A percentile compares a stretch with the other conserved stretches of the same genome.
Evolutionary conservation across 2,888 invertebrate species (phyloP).

Genomic region (Synanthedon tipuliformis): DNA sequence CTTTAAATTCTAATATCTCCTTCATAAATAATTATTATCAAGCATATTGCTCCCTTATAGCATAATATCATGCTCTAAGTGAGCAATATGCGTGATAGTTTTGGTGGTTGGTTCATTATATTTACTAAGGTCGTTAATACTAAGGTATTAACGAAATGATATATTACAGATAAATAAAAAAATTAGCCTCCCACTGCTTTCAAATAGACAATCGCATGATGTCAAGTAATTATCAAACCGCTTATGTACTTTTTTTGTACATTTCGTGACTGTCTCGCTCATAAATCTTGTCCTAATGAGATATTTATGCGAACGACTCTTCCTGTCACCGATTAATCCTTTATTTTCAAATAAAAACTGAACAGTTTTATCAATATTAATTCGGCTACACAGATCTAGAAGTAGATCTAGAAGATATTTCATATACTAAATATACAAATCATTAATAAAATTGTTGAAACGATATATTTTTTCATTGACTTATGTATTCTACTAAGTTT

Average conservation of each 20-base stretch:
- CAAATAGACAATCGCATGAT: slow-evolving; percentile 68
- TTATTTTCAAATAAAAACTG: slow-evolving; percentile 36
- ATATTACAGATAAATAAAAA: slow-evolving; percentile 56
- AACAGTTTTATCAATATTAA: slow-evolving; percentile 38
- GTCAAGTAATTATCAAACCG: slow-evolving; percentile 65
- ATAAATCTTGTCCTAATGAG: slow-evolving; percentile 67
- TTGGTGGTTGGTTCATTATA: neutral
- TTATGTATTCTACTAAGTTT: neutral
- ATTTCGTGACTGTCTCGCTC: slow-evolving; percentile 59
- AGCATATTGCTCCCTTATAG: too few relatives aligned
- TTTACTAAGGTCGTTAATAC: slow-evolving; percentile 51
- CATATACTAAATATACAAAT: too few relatives aligned
- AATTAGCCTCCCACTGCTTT: slow-evolving; percentile 43
- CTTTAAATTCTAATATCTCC: too few relatives aligned
- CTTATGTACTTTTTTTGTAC: slow-evolving; percentile 52
- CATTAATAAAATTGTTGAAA: neutral
- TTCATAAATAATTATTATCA: too few relatives aligned
- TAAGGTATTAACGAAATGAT: slow-evolving; percentile 66
- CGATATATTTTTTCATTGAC: neutral
- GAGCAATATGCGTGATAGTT: too few relatives aligned
- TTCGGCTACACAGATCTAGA: slow-evolving; percentile 6
- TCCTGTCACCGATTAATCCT: slow-evolving; percentile 63
- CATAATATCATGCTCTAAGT: too few relatives aligned
- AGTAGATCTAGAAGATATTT: neutral
- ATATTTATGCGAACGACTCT: slow-evolving; percentile 60